These are phyloP conservation scores for Sparidentex hasta DNA, from an alignment of 2,797 vertebrate species.

Conservation along the genomic window DNA sequence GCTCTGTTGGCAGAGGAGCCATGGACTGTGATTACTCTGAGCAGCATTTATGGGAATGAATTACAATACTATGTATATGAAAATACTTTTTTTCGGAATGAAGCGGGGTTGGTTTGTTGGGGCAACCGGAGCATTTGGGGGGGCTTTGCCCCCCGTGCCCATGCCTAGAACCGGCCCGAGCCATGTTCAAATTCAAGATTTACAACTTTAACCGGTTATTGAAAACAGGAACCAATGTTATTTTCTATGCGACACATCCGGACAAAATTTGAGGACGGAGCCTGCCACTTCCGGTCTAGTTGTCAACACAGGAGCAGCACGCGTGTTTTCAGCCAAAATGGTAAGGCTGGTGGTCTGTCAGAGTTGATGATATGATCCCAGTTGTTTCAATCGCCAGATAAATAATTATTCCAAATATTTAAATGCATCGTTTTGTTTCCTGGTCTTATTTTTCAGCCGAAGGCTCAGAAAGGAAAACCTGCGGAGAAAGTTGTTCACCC, in stretches of 20 bases:
- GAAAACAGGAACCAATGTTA: constrained; percentile 7
- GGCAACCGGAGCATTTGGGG: too few relatives aligned
- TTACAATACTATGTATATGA: too few relatives aligned
- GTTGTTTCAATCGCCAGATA: rapidly evolving
- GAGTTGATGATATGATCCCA: rapidly evolving
- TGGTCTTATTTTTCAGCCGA: constrained; percentile 87
- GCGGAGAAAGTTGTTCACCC: constrained; percentile 92
- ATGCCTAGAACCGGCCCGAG: too few relatives aligned
- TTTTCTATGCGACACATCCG: neutral
- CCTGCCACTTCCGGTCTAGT: constrained; percentile 47
- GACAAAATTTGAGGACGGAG: constrained; percentile 46
- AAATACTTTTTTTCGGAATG: too few relatives aligned
- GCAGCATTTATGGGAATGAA: too few relatives aligned
- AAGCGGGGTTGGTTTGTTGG: too few relatives aligned
- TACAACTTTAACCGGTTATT: neutral
- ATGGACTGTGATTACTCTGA: too few relatives aligned
- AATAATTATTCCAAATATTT: rapidly evolving
- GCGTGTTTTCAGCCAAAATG: constrained; percentile 58
- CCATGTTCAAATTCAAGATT: neutral
- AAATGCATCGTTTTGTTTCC: neutral
- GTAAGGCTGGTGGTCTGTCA: constrained; percentile 30
- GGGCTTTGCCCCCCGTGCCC: too few relatives aligned
- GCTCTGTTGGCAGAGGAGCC: too few relatives aligned
- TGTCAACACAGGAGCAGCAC: constrained; percentile 66
- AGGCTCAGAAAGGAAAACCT: constrained; percentile 85